These are phyloP conservation scores for Hippopotamyrus pictus DNA, from an alignment of 2,797 vertebrate genomes.

Conservation along the genomic window DNA sequence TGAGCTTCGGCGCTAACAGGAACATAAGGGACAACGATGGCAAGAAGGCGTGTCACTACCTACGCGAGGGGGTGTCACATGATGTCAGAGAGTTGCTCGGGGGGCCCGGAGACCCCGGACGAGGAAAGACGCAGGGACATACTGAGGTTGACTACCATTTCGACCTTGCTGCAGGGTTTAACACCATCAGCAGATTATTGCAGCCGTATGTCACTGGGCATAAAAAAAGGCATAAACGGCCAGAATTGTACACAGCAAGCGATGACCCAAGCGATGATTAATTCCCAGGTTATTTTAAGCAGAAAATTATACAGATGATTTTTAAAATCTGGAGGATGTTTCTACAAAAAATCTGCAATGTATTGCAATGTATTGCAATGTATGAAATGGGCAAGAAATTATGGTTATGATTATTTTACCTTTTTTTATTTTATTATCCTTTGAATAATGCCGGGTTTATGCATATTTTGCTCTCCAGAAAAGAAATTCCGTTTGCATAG, in stretches of 20 bases:
- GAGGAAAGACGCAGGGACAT: constrained; percentile 37
- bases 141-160: constrained; percentile 58
- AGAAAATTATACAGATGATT: constrained; percentile 33
- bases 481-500: neutral
- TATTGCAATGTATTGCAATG: neutral
- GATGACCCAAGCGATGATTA: constrained; percentile 39
- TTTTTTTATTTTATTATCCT: neutral
- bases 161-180: constrained; percentile 66
- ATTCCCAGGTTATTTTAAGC: constrained; percentile 7
- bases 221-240: constrained; percentile 75
- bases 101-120: constrained; percentile 44
- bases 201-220: constrained; percentile 54
- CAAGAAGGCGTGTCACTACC: constrained; percentile 77
- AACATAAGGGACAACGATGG: constrained; percentile 80
- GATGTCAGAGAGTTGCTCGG: constrained; percentile 67
- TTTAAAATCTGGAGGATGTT: neutral
- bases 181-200: constrained; percentile 75
- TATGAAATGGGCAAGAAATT: constrained; percentile 10
- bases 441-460: neutral
- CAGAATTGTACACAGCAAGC: constrained; percentile 47
- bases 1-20: constrained; percentile 62
- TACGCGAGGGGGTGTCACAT: constrained; percentile 54
- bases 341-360: neutral
- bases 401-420: neutral
- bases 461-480: neutral